A percentile compares a stretch with the other conserved stretches of the same genome.
Conservation (phyloP, 2,797 vertebrate genomes). For the Spondyliosoma cantharus region DNA sequence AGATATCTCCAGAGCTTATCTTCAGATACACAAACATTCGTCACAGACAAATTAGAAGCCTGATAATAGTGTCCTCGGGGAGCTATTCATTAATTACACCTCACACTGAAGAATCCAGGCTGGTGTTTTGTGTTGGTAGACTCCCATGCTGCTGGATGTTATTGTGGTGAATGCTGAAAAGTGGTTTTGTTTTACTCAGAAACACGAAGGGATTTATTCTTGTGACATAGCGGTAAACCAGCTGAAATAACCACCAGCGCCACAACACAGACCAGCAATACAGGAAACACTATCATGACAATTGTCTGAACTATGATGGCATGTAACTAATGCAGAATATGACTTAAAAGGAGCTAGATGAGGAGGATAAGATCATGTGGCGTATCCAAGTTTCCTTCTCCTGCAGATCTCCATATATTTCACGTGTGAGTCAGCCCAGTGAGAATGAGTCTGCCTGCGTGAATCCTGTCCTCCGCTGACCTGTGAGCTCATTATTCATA, state of each 20-base stretch:
- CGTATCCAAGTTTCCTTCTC: constrained; percentile 30
- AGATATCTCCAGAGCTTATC: background rate
- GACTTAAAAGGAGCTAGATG: background rate
- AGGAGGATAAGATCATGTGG: background rate
- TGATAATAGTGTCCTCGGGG: background rate
- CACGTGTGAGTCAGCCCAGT: constrained; percentile 63
- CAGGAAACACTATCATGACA: background rate
- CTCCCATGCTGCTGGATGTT: constrained; percentile 4
- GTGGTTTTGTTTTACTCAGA: constrained; percentile 29
- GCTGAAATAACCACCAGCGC: constrained; percentile 13
- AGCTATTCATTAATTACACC: background rate
- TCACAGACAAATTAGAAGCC: background rate
- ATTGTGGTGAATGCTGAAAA: constrained; percentile 8
- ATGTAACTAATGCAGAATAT: background rate
- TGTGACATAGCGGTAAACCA: constrained; percentile 11
- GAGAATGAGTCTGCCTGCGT: constrained; percentile 35
- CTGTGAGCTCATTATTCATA: constrained; percentile 60
- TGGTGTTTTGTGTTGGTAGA: background rate
- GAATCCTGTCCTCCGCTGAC: constrained; percentile 65
- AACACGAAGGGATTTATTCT: constrained; percentile 2
- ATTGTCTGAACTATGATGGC: background rate
- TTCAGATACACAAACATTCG: background rate
- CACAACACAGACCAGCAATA: constrained; percentile 14
- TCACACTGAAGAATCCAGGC: background rate
- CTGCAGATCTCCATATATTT: constrained; percentile 35